phyloP scores from a whole-genome alignment of 2,797 vertebrate species.

The Varecia variegata region DNA sequence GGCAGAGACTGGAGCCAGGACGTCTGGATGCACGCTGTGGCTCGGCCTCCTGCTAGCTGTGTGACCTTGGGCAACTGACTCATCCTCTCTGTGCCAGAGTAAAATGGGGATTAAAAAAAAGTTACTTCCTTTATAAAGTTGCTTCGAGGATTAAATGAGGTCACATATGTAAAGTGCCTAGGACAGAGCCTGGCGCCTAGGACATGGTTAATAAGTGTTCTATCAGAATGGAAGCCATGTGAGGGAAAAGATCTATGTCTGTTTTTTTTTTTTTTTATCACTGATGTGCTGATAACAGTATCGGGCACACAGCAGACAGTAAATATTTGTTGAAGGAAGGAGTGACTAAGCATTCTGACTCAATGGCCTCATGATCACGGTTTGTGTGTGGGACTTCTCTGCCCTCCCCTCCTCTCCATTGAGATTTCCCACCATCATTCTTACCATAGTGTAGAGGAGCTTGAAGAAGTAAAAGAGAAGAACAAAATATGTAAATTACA shows the following conservation, averaged over 20 bases:
- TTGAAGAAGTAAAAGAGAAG: neutral
- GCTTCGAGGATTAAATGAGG: neutral
- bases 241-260: neutral
- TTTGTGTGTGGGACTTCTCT: neutral
- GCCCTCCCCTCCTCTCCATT: rapidly evolving
- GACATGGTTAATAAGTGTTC: neutral
- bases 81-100: neutral
- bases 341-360: neutral
- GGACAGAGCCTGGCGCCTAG: neutral
- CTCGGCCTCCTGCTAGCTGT: neutral
- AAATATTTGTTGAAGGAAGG: neutral
- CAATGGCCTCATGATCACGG: neutral
- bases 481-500: neutral
- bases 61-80: neutral
- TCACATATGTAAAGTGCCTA: neutral
- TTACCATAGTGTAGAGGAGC: neutral
- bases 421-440: neutral
- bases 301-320: neutral
- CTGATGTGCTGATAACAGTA: neutral
- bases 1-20: rapidly evolving
- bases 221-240: neutral
- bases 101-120: neutral
- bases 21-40: neutral
- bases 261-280: neutral
- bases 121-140: neutral